Base-by-base conservation (phyloP, 2,113 vertebrate genomes). In the Rhinoderma darwinii region DNA sequence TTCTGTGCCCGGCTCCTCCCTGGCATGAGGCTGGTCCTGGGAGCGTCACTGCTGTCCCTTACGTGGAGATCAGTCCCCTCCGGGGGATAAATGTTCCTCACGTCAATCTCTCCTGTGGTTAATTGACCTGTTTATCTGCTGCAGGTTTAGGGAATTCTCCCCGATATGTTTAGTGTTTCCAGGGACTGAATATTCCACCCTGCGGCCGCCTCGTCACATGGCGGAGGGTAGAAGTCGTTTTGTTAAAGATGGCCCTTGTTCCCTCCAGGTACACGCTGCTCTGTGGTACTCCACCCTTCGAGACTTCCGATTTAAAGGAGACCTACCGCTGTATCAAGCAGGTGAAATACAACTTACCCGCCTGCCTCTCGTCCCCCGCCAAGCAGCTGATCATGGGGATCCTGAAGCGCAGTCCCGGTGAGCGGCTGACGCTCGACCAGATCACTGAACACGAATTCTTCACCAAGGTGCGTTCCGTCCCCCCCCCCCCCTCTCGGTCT, bases 251-350 rank as follows among this genome's bases (percentile, higher is more conserved):
- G 63, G 7, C 7, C 30, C 63, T 74, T 74, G 72, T 74, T 14
- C 43, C 39, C 78, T 90, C 72, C 88, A 99, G 98, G 97, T 99
- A 99, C 92, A 99, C 98, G 0, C 92, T 99, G 88, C 94, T 99
- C 22, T 99, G 97, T 86, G 98, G 98, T 63, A 99, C 89, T 75
- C 98, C 98, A 87, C 98, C 98, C 0, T 99, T 99, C 35, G 97
- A 99, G 94, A 99, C 97, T 0, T 96, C 96, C 0, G 97, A 99
- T 93, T 94, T 99, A 89, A 99, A 99, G 90, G 98, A 99, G 92
- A 99, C 98, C 0, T 99, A 99, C 91, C 96, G 96, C 88, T 99
- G 97, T 88, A 99, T 99, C 90, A 99, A 98, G 91, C 97, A 98
- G 88, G 97, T 98, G 82, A 94, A 94, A 15, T 99, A 98, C 90